Conservation (phyloP, 1,140 invertebrate genomes). For the Drosophila subobscura region DNA sequence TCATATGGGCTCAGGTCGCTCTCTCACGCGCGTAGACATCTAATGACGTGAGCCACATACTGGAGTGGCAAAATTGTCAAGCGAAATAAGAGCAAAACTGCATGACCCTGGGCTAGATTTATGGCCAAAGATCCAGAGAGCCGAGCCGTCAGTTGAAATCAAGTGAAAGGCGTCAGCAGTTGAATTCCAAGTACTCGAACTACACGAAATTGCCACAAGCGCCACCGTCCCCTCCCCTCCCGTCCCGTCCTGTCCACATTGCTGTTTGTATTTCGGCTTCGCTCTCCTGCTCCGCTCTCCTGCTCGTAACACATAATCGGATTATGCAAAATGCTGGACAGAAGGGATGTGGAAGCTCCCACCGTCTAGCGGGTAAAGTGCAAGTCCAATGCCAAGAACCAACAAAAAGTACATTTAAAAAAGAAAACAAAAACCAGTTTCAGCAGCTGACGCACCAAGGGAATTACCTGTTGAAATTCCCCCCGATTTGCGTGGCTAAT, state of each 20-base stretch:
- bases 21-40: constrained; percentile 7
- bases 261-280: constrained; percentile 56
- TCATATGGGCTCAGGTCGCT: neutral
- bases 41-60: constrained; percentile 3
- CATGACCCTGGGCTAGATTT: constrained; percentile 41
- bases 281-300: constrained; percentile 2
- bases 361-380: constrained; percentile 20
- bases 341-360: neutral
- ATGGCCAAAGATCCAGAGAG: constrained; percentile 24
- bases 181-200: constrained; percentile 30
- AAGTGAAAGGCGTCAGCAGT: constrained; percentile 58
- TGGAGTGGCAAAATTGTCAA: constrained; percentile 26
- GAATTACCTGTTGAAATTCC: constrained; percentile 42
- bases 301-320: constrained; percentile 42
- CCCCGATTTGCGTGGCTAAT: neutral
- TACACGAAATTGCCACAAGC: constrained; percentile 40
- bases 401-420: constrained; percentile 32
- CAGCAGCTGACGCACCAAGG: constrained; percentile 22
- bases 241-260: neutral
- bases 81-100: constrained; percentile 1
- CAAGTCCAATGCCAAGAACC: constrained; percentile 4
- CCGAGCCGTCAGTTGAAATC: constrained; percentile 21
- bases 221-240: neutral
- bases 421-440: constrained; percentile 21
- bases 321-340: constrained; percentile 52